Conservation (phyloP, 2,113 vertebrate genomes). For the Tyrannus savana region DNA sequence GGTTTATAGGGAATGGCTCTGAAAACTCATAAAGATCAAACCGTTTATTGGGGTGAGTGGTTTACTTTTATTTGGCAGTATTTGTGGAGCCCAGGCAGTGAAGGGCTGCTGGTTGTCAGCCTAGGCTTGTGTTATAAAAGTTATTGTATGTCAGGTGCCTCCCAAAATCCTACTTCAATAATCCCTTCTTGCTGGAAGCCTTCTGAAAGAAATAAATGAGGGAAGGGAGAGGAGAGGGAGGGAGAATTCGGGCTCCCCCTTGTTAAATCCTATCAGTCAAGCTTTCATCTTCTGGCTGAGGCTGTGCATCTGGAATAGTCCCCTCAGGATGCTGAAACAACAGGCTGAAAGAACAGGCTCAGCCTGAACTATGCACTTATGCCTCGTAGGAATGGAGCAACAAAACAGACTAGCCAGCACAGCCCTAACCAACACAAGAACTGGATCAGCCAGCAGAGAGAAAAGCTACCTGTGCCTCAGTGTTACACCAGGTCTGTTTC, state of each 20-base stretch:
- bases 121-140: not conserved
- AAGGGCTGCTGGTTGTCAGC: not conserved
- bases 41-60: not conserved
- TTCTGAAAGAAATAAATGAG: not conserved
- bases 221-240: not conserved
- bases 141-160: conserved; percentile 18
- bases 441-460: fast-evolving
- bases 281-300: not conserved
- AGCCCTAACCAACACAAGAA: not conserved
- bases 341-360: not conserved
- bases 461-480: not conserved
- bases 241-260: not conserved
- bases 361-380: fast-evolving
- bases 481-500: not conserved
- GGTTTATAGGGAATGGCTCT: not conserved
- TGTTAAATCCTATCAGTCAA: not conserved
- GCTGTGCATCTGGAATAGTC: not conserved
- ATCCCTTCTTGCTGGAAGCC: not conserved
- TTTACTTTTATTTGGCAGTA: not conserved
- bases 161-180: not conserved
- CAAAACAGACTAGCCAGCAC: not conserved
- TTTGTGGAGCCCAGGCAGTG: not conserved
- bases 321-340: not conserved
- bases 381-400: not conserved
- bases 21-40: conserved; percentile 39